These are phyloP conservation scores for Tragelaphus buxtoni DNA, from an alignment of 2,113 vertebrate genomes.

Conservation along the genomic window DNA sequence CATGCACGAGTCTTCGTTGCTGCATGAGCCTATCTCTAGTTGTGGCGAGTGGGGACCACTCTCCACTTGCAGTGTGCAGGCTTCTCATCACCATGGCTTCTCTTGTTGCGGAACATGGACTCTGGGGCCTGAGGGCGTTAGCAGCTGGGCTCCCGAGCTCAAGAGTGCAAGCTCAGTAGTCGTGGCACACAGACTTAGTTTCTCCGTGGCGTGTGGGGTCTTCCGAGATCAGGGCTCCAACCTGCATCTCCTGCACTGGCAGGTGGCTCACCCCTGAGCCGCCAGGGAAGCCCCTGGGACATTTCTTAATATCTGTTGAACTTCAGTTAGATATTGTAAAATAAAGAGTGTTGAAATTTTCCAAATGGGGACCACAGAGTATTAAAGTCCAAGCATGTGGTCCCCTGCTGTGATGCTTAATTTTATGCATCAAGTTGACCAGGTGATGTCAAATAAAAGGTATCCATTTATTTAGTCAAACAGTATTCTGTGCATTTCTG, in stretches of 20 bases:
- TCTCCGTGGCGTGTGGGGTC: neutral
- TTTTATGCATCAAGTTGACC: neutral
- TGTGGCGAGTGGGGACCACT: neutral
- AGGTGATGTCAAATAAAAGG: neutral
- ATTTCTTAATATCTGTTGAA: neutral
- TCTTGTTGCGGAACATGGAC: neutral
- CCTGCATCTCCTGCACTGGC: neutral
- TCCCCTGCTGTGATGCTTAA: neutral
- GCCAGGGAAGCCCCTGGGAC: neutral
- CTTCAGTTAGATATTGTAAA: neutral
- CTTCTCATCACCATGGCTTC: neutral
- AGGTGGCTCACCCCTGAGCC: neutral
- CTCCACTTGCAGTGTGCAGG: fast-evolving
- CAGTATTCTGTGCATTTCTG: neutral
- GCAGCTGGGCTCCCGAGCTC: neutral
- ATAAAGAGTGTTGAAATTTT: neutral
- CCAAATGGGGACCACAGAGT: neutral
- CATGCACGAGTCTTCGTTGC: neutral
- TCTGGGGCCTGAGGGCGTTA: neutral
- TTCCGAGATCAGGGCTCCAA: neutral
- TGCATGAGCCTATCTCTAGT: neutral
- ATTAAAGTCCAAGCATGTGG: neutral
- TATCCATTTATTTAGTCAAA: neutral
- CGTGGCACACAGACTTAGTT: neutral
- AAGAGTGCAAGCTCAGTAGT: neutral